Base-by-base conservation (phyloP, 2,797 vertebrate species). In the Paguma larvata region DNA sequence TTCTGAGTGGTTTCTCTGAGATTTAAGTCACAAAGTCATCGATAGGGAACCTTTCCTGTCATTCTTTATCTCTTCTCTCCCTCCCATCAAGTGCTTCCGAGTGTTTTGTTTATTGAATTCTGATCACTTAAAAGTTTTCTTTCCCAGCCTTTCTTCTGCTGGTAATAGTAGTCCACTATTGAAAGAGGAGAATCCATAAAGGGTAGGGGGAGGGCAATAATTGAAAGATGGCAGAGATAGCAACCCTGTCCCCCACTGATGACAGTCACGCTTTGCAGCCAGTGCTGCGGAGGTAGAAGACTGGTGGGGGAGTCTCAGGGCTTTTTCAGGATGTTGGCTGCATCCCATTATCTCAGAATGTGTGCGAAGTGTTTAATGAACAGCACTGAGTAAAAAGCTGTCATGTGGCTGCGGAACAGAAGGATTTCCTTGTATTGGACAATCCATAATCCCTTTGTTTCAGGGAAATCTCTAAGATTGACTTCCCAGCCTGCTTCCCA, bases 381-480 rank as follows among this genome's bases (percentile, higher is more conserved):
- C 46, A 65, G 48, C 48, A 44, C 46, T 75, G 77, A 90, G 77
- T 92, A 80, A 94, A 86, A 85, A 30, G 70, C 89, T 87, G 46
- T 87, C 51, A 34, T 86, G 67, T 62, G 84, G 59, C 82, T 95
- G 23, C 46, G 59, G 23, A 91, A 68, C 41, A 86, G 83, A 94
- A 94, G 73, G 91, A 84, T 95, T 97, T 95, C 56, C 77, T 96
- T 9, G 0, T 92, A 62, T 44, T 48, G 34, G 80, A 62, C 73
- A 65, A 77, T 92, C 78, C 23, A 75, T 97, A 95, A 97, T 95
- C 72, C 72, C 72, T 97, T 96, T 92, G 85, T 94, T 97, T 97
- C 92, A 95, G 89, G 75, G 88, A 97, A 97, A 95, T 97, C 91
- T 97, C 89, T 62, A 73, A 97, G 95, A 77, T 88, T 98, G 96